Percentiles rank a stretch among this genome's conserved stretches.
Conservation (phyloP, 2,113 vertebrate species). For the Neoarius graeffei region DNA sequence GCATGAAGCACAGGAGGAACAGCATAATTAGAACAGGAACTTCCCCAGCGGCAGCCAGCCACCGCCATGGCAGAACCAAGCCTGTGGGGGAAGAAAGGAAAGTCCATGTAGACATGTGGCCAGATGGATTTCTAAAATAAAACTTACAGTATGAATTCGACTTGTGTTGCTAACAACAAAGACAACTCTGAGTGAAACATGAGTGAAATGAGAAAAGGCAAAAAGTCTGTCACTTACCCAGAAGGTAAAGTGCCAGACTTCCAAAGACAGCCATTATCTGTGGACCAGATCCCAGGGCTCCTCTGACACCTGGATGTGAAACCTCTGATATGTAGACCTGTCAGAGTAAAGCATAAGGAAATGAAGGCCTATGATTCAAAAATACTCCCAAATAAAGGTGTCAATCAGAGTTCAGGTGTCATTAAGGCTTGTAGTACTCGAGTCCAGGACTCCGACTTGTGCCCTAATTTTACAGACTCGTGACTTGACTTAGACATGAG, state of each 20-base stretch:
- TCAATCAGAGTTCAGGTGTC: not conserved
- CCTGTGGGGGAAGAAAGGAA: constrained; percentile 65
- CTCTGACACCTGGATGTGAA: constrained; percentile 82
- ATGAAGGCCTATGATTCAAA: not conserved
- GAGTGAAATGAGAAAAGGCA: not conserved
- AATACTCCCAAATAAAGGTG: not conserved
- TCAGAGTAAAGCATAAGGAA: constrained; percentile 20
- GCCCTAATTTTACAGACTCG: no score
- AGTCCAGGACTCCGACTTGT: no score
- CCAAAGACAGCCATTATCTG: constrained; percentile 93
- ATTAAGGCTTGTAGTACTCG: not conserved
- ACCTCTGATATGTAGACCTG: constrained; percentile 97
- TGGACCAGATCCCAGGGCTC: constrained; percentile 85
- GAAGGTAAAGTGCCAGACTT: constrained; percentile 78
- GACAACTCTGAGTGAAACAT: not conserved
- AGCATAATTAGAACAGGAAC: constrained; percentile 81
- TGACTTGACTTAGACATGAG: no score
- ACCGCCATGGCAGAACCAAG: constrained; percentile 85
- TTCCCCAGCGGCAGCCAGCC: constrained; percentile 85
- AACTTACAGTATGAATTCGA: not conserved
- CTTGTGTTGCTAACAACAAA: not conserved
- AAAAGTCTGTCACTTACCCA: constrained; percentile 73
- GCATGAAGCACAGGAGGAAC: constrained; percentile 85
- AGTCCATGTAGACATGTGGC: not conserved
- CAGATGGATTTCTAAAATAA: not conserved